Conservation (phyloP, 2,888 invertebrate genomes). For the Gasteruption jaculator region DNA sequence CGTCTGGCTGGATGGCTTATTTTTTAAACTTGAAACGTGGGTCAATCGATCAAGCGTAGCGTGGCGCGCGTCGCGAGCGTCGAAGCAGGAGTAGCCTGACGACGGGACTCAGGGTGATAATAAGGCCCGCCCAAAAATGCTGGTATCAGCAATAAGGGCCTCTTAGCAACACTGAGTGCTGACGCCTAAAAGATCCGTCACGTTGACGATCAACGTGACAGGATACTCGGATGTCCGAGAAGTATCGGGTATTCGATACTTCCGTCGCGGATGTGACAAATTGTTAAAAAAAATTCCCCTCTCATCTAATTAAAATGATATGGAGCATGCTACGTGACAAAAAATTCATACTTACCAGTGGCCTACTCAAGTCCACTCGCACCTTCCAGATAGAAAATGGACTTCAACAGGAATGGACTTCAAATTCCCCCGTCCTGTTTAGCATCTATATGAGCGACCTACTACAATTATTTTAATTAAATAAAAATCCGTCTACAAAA, state of each 20-base stretch:
- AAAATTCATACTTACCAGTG: conserved; percentile 6
- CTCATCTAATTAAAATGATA: conserved; percentile 5
- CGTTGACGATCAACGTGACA: no score
- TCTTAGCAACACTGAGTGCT: no score
- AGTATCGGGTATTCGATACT: no score
- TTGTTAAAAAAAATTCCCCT: conserved; percentile 18
- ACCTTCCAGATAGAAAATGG: conserved; percentile 15
- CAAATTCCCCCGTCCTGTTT: conserved; percentile 17
- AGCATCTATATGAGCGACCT: conserved; percentile 17
- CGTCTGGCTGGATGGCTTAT: conserved; percentile 19
- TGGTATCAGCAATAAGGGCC: no score
- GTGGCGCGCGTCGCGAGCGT: no score
- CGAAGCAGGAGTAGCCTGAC: no score
- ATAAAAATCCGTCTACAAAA: conserved; percentile 2
- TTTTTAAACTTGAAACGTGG: conserved; percentile 14
- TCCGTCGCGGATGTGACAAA: no score
- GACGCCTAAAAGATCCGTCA: no score
- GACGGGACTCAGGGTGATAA: no score
- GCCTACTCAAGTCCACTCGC: background rate
- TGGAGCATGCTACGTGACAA: conserved; percentile 18
- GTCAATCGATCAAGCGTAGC: no score
- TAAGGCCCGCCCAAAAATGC: no score
- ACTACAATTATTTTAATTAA: conserved; percentile 5
- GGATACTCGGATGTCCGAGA: no score
- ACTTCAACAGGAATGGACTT: conserved; percentile 18